phyloP scores from a whole-genome alignment of 2,113 vertebrate species.

The Perognathus longimembris region DNA sequence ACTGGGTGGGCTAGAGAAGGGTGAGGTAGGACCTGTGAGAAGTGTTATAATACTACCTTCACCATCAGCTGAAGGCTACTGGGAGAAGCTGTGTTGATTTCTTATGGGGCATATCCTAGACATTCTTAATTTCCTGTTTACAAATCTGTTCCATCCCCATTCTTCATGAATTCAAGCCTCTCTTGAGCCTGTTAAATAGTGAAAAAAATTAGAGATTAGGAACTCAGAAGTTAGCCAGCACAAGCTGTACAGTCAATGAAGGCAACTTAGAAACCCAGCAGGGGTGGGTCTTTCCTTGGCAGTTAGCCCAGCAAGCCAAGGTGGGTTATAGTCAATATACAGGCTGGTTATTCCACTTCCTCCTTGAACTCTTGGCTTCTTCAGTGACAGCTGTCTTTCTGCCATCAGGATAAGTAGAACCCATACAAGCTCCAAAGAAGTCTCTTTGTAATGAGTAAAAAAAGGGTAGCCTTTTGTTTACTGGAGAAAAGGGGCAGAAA shows the following conservation, averaged over 20 bases:
- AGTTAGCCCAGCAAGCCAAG: neutral
- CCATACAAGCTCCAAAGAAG: neutral
- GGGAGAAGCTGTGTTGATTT: neutral
- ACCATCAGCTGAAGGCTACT: neutral
- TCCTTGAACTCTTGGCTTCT: constrained; percentile 11
- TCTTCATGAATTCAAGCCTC: constrained; percentile 34
- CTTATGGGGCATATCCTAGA: neutral
- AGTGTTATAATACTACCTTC: neutral
- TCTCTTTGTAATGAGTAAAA: neutral
- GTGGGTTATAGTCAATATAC: neutral
- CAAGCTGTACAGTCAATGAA: neutral
- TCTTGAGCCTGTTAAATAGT: neutral
- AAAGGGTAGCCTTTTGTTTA: neutral
- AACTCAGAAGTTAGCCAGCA: neutral
- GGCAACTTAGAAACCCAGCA: neutral
- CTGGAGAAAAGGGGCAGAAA: neutral
- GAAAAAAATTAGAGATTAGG: constrained; percentile 42
- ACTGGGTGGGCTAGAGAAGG: too few relatives aligned
- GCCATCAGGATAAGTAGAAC: neutral
- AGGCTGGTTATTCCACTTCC: neutral
- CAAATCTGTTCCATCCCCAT: neutral
- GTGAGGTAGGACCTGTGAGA: fast-evolving
- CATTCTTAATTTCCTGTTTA: neutral
- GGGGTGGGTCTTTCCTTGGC: neutral
- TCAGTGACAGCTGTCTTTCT: neutral